Evolutionary conservation across 2,797 vertebrate species (phyloP).

Genomic region (Anabacerthia variegaticeps): DNA sequence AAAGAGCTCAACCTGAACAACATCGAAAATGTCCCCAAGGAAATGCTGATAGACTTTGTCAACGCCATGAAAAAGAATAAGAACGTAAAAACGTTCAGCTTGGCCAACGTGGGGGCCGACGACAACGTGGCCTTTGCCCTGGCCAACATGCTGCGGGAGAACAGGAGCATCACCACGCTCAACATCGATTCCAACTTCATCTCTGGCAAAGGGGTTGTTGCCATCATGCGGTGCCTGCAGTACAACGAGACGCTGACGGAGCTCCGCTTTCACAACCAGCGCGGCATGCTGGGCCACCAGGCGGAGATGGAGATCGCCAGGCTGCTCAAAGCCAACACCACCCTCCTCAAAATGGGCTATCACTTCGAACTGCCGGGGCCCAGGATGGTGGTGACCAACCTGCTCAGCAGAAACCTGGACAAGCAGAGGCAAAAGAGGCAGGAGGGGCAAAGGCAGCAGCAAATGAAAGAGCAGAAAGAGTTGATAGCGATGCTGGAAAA

Average conservation of each 20-base stretch:
- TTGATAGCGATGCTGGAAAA: constrained; percentile 88
- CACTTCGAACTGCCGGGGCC: constrained; percentile 95
- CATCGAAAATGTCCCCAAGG: constrained; percentile 96
- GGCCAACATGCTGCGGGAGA: constrained; percentile 97
- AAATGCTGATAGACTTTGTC: constrained; percentile 94
- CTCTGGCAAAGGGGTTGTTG: constrained; percentile 92
- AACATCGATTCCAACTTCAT: constrained; percentile 96
- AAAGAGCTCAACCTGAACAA: constrained; percentile 98
- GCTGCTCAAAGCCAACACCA: constrained; percentile 93
- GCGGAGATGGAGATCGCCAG: constrained; percentile 96
- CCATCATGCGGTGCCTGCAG: constrained; percentile 95
- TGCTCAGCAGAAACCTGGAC: constrained; percentile 94
- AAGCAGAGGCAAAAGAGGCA: constrained; percentile 91
- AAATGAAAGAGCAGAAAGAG: constrained; percentile 85
- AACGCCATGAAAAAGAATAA: constrained; percentile 93
- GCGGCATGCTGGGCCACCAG: constrained; percentile 96
- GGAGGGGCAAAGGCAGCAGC: constrained; percentile 89
- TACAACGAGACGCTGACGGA: constrained; percentile 95
- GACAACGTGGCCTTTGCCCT: constrained; percentile 88
- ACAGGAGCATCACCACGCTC: constrained; percentile 89
- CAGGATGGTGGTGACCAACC: constrained; percentile 96
- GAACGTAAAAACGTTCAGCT: constrained; percentile 89
- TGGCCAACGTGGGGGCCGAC: constrained; percentile 93
- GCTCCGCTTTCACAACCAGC: constrained; percentile 97
- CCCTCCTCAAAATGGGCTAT: constrained; percentile 95